Conservation (phyloP, 2,113 vertebrate species). For the Dolichallabes microphthalmus region DNA sequence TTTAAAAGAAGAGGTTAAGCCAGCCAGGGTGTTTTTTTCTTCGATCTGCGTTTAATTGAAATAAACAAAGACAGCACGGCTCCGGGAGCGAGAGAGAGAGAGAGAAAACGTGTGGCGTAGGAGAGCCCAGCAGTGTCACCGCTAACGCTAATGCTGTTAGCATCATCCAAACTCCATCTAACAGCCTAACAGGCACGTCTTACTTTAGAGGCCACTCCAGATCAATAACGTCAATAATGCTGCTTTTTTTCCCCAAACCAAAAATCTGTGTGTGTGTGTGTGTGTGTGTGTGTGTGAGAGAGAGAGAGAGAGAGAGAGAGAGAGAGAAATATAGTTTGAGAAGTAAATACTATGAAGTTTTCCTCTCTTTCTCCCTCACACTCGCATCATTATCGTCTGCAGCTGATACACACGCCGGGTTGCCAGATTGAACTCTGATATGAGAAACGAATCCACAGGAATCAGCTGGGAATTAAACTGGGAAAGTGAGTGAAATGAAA, state of each 20-base stretch:
- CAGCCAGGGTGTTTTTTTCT: constrained; percentile 26
- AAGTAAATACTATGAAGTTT: not conserved
- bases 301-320: not conserved
- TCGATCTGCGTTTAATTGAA: constrained; percentile 46
- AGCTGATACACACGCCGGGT: constrained; percentile 70
- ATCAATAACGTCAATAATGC: constrained; percentile 56
- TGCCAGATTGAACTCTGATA: constrained; percentile 74
- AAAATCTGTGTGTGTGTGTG: not conserved
- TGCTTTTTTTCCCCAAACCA: constrained; percentile 64
- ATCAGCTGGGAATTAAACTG: constrained; percentile 64
- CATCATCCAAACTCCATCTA: constrained; percentile 50
- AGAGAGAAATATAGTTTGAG: constrained; percentile 7
- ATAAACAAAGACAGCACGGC: constrained; percentile 32
- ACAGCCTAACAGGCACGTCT: constrained; percentile 46
- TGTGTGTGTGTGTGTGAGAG: constrained; percentile 13
- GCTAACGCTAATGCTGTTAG: constrained; percentile 43
- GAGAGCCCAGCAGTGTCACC: constrained; percentile 29
- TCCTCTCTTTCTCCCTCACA: constrained; percentile 12
- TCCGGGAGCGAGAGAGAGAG: not conserved
- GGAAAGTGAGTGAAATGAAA: constrained; percentile 68
- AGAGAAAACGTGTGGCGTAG: constrained; percentile 12
- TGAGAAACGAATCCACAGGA: constrained; percentile 72
- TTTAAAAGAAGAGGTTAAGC: constrained; percentile 45
- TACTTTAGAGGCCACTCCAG: constrained; percentile 9
- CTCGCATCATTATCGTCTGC: constrained; percentile 58